phyloP scores from a whole-genome alignment of 2,113 vertebrate genomes.

The Coryphaenoides rupestris region DNA sequence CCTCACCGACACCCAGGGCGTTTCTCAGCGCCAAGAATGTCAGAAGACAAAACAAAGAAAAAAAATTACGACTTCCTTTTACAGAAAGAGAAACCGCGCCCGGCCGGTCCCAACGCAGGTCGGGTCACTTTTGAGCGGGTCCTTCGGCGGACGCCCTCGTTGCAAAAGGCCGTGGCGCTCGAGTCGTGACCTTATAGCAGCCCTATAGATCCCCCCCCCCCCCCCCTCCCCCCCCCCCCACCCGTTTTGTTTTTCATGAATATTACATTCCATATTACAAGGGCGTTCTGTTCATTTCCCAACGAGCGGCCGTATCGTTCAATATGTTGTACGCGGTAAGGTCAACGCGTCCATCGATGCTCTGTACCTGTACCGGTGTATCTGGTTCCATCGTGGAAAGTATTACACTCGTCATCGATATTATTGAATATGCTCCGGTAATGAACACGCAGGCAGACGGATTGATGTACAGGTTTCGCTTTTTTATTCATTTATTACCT shows the following conservation, averaged over 20 bases:
- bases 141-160: too few species aligned
- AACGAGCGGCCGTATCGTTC: too few species aligned
- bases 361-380: constrained; percentile 2
- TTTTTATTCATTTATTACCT: constrained; percentile 81
- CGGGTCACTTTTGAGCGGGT: background rate
- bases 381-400: constrained; percentile 40
- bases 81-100: too few species aligned
- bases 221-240: too few species aligned
- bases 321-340: too few species aligned
- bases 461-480: constrained; percentile 59
- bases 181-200: too few species aligned
- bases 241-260: too few species aligned
- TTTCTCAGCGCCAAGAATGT: background rate
- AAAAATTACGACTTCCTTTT: background rate
- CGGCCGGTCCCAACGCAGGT: background rate
- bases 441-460: constrained; percentile 47
- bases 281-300: too few species aligned
- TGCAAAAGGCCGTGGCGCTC: too few species aligned
- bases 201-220: too few species aligned
- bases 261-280: too few species aligned
- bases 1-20: background rate
- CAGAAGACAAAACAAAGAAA: background rate
- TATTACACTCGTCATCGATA: constrained; percentile 23
- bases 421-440: constrained; percentile 23
- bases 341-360: too few species aligned